Evolutionary conservation across 2,797 vertebrate genomes (phyloP), one percentile per base, ranked within the genome.

Genomic region (Syngnathus rostellatus): DNA sequence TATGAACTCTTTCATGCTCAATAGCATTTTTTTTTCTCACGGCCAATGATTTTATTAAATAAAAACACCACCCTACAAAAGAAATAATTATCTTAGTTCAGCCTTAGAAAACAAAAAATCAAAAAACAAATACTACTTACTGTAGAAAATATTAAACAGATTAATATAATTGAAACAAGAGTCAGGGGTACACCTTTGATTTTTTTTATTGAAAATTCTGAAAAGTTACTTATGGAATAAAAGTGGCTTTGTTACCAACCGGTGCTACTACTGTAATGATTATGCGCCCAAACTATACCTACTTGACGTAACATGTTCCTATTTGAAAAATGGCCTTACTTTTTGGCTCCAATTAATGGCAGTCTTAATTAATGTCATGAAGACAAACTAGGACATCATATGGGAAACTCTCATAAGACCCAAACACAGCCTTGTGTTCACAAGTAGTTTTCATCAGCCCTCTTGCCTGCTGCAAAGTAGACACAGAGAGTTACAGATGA

Each of bases 401-500:
- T 38, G 55, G 14, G 37, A 17, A 57, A 6, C 25, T 57, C 31
- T 17, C 16, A 31, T 31, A 57, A 57, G 23, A 57, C 16, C 53
- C 53, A 48, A 38, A 54, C 38, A 2, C 69, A 71, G 69, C 67
- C 55, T 59, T 23, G 58, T 61, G 38, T 72, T 68, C 57, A 9
- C 64, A 39, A 70, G 75, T 73, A 71, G 65, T 72, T 81, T 75
- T 70, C 64, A 65, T 57, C 72, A 72, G 63, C 70, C 74, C 65
- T 69, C 65, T 61, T 11, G 50, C 58, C 62, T 17, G 60, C 45
- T 75, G 70, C 75, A 86, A 81, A 89, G 87, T 85, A 87, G 73
- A 38, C 77, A 80, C 31, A 80, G 74, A 46, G 73, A 77, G 83
- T 89, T 88, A 81, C 80, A 63, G 66, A 86, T 82, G 70, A 77